Percentiles rank a stretch among this genome's conserved stretches.
These are phyloP conservation scores for Pseudois nayaur DNA, from an alignment of 2,113 vertebrate genomes.

Conservation along the genomic window DNA sequence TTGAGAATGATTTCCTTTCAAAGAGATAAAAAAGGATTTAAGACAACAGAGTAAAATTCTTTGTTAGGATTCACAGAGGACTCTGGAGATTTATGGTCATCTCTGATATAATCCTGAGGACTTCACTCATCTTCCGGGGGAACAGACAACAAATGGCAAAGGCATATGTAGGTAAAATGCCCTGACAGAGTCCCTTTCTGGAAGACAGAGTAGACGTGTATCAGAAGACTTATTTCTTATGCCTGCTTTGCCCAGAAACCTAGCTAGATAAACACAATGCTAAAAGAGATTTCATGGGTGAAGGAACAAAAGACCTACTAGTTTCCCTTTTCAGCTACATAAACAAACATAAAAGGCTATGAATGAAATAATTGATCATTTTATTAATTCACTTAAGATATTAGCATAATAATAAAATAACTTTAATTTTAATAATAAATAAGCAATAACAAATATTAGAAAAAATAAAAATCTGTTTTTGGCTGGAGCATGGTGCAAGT, in stretches of 20 bases:
- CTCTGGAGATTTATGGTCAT: not conserved
- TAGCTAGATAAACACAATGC: not conserved
- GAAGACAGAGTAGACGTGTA: not conserved
- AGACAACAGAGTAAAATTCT: not conserved
- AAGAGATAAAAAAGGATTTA: not conserved
- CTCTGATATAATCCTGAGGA: not conserved
- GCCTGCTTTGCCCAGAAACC: not conserved
- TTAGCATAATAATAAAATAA: not conserved
- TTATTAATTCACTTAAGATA: not conserved
- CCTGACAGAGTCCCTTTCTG: not conserved
- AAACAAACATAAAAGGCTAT: not conserved
- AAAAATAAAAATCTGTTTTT: not conserved
- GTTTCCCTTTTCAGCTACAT: not conserved
- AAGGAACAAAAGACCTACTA: not conserved
- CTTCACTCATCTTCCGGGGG: not conserved
- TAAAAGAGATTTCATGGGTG: not conserved
- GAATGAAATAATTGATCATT: not conserved
- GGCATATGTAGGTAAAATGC: not conserved
- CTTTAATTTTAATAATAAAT: not conserved
- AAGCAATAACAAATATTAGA: not conserved
- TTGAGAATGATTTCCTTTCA: not conserved
- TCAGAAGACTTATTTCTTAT: not conserved
- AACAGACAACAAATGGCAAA: not conserved
- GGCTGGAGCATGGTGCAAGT: not conserved
- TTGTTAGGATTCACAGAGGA: not conserved